Base-by-base conservation (phyloP, 2,888 invertebrate genomes). In the Xestia c-nigrum region DNA sequence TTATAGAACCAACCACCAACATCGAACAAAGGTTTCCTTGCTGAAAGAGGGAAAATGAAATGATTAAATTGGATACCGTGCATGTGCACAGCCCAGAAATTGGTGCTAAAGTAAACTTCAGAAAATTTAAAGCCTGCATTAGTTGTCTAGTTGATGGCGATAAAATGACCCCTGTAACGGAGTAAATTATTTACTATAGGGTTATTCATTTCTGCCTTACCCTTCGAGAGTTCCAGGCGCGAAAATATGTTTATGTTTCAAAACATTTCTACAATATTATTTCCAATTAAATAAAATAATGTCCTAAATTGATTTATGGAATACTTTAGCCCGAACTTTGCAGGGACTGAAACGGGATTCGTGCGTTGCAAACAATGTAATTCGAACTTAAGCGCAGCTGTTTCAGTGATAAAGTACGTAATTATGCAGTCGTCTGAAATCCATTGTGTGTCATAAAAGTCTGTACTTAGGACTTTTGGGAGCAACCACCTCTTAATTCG, bases 381-480 rank as follows among this genome's bases (percentile, higher is more conserved):
- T 72, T 86, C 46, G 52, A 74, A 74, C 63, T 84, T 66, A 85
- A 81, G 71, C 71, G 50, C 85, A 86, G 74, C 81, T 76, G 84
- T 55, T 68, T 46, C 50, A 74, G 70, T 66, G 55, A 67, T 81
- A 64, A 76, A 76, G 63, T 74, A 66, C 50, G 65, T 55, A 78
- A 78, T 78, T 72, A 78, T 76, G 66, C 52, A 67, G 66, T 68
- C 67, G 43, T 47, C 40, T 21, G 19, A 71, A 80, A 76, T 61
- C 63, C 73, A 72, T 78, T 81, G 69, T 61, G 73, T 61, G 12
- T 70, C 66, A 84, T 86, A 76, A 80, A 80, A 73, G 43, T 69
- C 10, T 46, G 40, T 47, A 55, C 16, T 61, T 66, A 72, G 50
- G 50, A 50, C 6, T 50, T 19, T 50, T 6, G 21, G 43, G 72